Evolutionary conservation across 2,113 vertebrate genomes (phyloP).

Genomic region (Sitta europaea): DNA sequence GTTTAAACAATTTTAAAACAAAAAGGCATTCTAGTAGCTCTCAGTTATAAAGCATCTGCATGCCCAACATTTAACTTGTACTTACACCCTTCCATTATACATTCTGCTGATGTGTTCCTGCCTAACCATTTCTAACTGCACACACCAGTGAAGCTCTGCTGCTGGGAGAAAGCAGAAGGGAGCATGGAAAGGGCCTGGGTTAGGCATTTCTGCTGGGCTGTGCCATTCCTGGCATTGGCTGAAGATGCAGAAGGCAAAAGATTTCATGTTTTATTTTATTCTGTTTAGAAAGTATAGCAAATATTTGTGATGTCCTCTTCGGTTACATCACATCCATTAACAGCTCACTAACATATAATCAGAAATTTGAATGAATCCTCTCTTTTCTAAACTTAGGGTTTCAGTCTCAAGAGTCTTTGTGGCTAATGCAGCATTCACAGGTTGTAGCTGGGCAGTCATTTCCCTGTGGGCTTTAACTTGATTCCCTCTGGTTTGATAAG

Average conservation of each 20-base stretch:
- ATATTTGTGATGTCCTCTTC: not conserved
- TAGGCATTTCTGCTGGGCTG: not conserved
- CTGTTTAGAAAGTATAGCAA: not conserved
- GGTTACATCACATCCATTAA: not conserved
- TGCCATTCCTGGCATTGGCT: not conserved
- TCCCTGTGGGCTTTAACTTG: not conserved
- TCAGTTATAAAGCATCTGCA: not conserved
- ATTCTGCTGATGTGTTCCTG: not conserved
- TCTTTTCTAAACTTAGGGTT: not conserved
- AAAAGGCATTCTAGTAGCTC: not conserved
- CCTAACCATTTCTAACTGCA: not conserved
- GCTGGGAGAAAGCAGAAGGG: not conserved
- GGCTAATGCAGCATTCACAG: not conserved
- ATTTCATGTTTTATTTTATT: not conserved
- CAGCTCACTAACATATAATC: not conserved
- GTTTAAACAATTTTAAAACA: constrained; percentile 22
- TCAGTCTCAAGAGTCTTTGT: not conserved
- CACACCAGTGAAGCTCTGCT: not conserved
- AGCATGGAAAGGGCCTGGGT: not conserved
- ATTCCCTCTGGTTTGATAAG: not conserved
- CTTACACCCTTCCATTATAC: not conserved
- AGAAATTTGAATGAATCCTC: not conserved
- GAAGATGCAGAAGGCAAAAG: not conserved
- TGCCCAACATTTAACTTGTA: not conserved
- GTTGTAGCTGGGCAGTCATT: not conserved